A percentile compares a stretch with the other conserved stretches of the same genome.
Evolutionary conservation across 2,888 invertebrate species (phyloP).

Genomic region (Lamellibrachia columna): DNA sequence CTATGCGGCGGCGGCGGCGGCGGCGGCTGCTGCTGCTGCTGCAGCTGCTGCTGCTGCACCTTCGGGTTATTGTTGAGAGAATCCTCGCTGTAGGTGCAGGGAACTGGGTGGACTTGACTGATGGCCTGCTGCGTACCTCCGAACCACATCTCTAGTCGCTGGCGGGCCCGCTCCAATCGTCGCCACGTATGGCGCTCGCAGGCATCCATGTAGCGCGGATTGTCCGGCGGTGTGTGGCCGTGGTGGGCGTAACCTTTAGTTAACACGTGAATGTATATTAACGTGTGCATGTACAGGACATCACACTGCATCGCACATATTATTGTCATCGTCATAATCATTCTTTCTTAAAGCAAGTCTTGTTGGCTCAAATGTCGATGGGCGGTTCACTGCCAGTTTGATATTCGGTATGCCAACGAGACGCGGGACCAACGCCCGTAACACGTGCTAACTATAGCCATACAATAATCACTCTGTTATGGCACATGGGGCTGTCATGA

Average conservation of each 20-base stretch:
- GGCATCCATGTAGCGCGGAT: conserved; percentile 3
- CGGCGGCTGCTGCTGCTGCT: too few species aligned
- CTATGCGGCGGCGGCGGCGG: not conserved
- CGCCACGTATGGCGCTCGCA: conserved; percentile 1
- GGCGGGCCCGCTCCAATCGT: not conserved
- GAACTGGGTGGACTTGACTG: not conserved
- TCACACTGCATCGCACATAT: not conserved
- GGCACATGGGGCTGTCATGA: too few species aligned
- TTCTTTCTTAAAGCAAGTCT: too few species aligned
- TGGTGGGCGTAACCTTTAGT: not conserved
- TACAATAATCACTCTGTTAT: too few species aligned
- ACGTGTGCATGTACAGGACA: not conserved
- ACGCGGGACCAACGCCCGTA: too few species aligned
- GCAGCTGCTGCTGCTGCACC: not conserved
- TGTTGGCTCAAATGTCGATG: too few species aligned
- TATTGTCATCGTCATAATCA: not conserved
- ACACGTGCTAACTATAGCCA: too few species aligned
- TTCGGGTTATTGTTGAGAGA: not conserved
- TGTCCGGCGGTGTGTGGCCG: conserved; percentile 9
- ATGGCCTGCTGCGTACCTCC: not conserved
- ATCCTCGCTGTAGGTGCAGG: not conserved
- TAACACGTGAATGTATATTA: not conserved
- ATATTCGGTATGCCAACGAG: too few species aligned
- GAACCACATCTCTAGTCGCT: not conserved
- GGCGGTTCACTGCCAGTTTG: too few species aligned